A percentile compares a stretch with the other conserved stretches of the same genome.
These are phyloP conservation scores for Conus ventricosus DNA, from an alignment of 1,140 invertebrate genomes.

Conservation along the genomic window DNA sequence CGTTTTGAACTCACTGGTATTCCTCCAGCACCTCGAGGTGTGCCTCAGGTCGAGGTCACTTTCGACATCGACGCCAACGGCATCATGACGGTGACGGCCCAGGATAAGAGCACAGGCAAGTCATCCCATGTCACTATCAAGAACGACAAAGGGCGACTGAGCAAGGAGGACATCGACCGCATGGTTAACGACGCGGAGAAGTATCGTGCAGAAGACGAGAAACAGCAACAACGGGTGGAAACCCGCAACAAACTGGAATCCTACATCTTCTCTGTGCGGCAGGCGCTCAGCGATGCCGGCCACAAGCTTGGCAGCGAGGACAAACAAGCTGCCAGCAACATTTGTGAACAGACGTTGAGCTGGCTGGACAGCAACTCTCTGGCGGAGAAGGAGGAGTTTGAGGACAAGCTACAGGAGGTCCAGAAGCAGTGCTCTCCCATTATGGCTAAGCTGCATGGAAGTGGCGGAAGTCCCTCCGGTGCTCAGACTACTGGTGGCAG, in stretches of 20 bases:
- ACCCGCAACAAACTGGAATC: slow-evolving; percentile 82
- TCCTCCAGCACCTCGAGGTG: slow-evolving; percentile 92
- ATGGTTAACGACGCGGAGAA: slow-evolving; percentile 93
- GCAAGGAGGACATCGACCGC: slow-evolving; percentile 90
- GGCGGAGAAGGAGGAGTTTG: slow-evolving; percentile 72
- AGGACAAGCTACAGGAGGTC: slow-evolving; percentile 68
- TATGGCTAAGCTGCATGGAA: slow-evolving; percentile 76
- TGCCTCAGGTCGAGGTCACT: slow-evolving; percentile 81
- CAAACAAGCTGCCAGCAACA: slow-evolving; percentile 88
- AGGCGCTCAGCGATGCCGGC: slow-evolving; percentile 83
- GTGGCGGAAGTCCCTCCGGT: slow-evolving; percentile 11
- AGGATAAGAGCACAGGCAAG: slow-evolving; percentile 82
- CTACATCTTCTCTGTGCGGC: slow-evolving; percentile 89
- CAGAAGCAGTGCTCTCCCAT: slow-evolving; percentile 72
- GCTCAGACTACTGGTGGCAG: neutral
- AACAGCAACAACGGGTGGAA: slow-evolving; percentile 87
- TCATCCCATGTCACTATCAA: slow-evolving; percentile 90
- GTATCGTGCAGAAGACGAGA: slow-evolving; percentile 90
- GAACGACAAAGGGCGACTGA: slow-evolving; percentile 88
- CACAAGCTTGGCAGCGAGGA: slow-evolving; percentile 89
- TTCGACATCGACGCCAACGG: slow-evolving; percentile 80
- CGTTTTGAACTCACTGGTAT: slow-evolving; percentile 95
- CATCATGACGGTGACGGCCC: slow-evolving; percentile 73
- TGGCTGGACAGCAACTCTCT: slow-evolving; percentile 94
- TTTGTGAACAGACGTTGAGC: slow-evolving; percentile 93